Base-by-base conservation (phyloP, 1,140 invertebrate species). In the Delia radicum region DNA sequence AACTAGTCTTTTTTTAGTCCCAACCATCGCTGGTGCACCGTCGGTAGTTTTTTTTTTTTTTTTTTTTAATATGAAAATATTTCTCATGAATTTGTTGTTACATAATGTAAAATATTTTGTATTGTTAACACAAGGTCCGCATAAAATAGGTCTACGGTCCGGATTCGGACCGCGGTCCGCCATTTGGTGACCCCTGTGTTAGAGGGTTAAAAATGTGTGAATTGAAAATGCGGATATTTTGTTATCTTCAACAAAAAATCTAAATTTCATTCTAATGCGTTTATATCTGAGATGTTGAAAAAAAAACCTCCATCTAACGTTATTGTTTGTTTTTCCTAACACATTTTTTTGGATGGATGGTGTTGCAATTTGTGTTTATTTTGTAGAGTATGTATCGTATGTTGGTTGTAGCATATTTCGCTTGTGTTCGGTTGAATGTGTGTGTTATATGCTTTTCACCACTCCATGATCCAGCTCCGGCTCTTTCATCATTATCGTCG, bases 181-280 rank as follows among this genome's bases (percentile, higher is more conserved):
- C n/a, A n/a, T n/a, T n/a, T n/a, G n/a, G n/a, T n/a, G n/a, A n/a
- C n/a, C n/a, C n/a, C n/a, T n/a, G n/a, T n/a, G n/a, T n/a, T n/a
- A n/a, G n/a, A n/a, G n/a, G n/a, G n/a, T n/a, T n/a, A n/a, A n/a
- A n/a, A n/a, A 55, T 55, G 48, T 55, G 48, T 18, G 48, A 55
- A 55, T 55, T n/a, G n/a, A n/a, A 55, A n/a, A 55, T 55, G 48
- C 48, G 48, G 48, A 55, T 55, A 21, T 55, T 55, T 55, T 55
- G 48, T 55, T 55, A 55, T 55, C 48, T 55, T 55, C 48, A 55
- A 55, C 24, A 55, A 55, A 55, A 55, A 55, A 55, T 55, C 48
- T 55, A 55, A 55, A 55, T 55, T 55, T 55, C 48, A 55, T 55
- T 55, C 48, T 55, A 55, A 55, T 55, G 48, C 48, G 48, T 55